These are phyloP conservation scores for Drosophila leonis DNA, from an alignment of 2,888 invertebrate species.

Conservation along the genomic window DNA sequence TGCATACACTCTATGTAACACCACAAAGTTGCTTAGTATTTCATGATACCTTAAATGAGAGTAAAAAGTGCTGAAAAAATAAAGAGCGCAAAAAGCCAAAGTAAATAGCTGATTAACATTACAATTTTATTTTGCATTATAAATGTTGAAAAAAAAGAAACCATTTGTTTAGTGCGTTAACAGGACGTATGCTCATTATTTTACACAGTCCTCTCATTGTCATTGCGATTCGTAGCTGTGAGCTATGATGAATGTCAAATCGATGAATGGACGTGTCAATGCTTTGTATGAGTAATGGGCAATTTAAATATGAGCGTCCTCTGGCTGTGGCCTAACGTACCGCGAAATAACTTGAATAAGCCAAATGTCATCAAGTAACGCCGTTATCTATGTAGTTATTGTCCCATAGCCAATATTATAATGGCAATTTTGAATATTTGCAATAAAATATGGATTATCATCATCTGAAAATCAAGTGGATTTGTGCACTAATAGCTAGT, in stretches of 20 bases:
- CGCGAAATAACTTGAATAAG: slow-evolving; percentile 71
- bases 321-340: slow-evolving; percentile 60
- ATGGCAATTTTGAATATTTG: neutral
- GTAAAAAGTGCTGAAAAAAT: slow-evolving; percentile 43
- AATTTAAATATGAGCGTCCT: slow-evolving; percentile 37
- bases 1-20: neutral
- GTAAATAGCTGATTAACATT: slow-evolving; percentile 66
- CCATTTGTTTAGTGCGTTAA: neutral
- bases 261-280: slow-evolving; percentile 27
- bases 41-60: neutral
- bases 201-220: neutral
- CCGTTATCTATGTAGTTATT: too few relatives aligned
- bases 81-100: slow-evolving; percentile 58
- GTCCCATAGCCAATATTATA: too few relatives aligned
- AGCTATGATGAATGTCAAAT: slow-evolving; percentile 18
- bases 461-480: too few relatives aligned
- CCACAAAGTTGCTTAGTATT: neutral
- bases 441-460: neutral
- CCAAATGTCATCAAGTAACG: neutral
- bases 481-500: too few relatives aligned
- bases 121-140: slow-evolving; percentile 57
- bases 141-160: slow-evolving; percentile 23
- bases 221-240: neutral
- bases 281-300: slow-evolving; percentile 60
- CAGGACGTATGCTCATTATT: neutral